Evolutionary conservation across 2,888 invertebrate species (phyloP), one percentile per base, ranked within the genome.

Genomic region (Phortica magna): DNA sequence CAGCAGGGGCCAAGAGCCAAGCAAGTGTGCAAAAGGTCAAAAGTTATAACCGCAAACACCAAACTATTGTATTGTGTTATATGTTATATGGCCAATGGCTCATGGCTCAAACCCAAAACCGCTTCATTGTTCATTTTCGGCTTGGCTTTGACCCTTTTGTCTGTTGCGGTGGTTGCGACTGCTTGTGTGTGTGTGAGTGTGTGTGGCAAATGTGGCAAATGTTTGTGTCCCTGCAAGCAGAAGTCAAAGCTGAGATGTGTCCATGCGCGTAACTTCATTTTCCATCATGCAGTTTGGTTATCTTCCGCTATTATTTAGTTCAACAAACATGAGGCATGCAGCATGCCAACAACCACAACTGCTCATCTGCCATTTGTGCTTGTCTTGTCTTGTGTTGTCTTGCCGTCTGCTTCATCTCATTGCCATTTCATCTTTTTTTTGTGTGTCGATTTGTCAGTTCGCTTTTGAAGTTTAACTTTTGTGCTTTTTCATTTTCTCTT

Each of bases 1-100:
- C 31, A 31, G 31, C 5, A 31, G 31, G 31, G 31, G 31, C 31
- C 31, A 31, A 31, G 22, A 22, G n/a, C 19, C 22, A 4, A 22
- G 0, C 31, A 39, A 53, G 17, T n/a, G 31, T 10, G 70, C 53
- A 71, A 79, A 78, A 76, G 81, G 81, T 81, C 77, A 76, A 77
- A 78, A 84, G 83, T 81, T 84, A 84, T 83, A 85, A 86, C 85
- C 85, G 78, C 85, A 85, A 82, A 80, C 74, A 76, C 79, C 85
- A 79, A 87, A 83, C 84, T 83, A 84, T 71, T 53, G 70, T 71
- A 4, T 19, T 17, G n/a, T 22, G n/a, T 22, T 7, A 59, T 61
- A 22, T 61, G 22, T 6, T 71, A 12, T 10, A 70, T 81, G 79
- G 78, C 78, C 83, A 70, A 78, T 75, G 85, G 80, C 76, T 75